Evolutionary conservation across 2,888 invertebrate species (phyloP), one percentile per base, ranked within the genome.

Genomic region (Galerucella calmariensis): DNA sequence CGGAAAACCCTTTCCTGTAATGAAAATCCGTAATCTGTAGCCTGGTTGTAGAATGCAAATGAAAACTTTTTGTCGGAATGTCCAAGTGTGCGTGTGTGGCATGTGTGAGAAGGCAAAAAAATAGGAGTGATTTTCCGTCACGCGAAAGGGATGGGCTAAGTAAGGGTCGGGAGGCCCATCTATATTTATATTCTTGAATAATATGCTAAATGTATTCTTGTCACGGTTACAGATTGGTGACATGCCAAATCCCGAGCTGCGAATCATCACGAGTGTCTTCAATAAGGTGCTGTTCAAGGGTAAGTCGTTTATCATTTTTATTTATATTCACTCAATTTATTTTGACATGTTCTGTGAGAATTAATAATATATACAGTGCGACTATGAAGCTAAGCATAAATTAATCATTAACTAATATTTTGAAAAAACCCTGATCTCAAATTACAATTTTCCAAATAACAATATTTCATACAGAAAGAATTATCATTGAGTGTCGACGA

Each of bases 231-330:
- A 97, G 95, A 94, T 96, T 84, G 95, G 96, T 69, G 95, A 96
- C 82, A 93, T 92, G 72, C 94, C 94, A 77, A 96, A 96, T 88
- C 92, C 94, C 53, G 96, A 97, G 86, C 89, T 97, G 80, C 91
- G 95, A 86, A 91, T 95, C 85, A 94, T 97, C 84, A 96, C 96
- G 68, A 95, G 93, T 87, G 94, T 94, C 78, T 96, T 97, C 88
- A 94, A 91, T 87, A 94, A 95, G 90, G 95, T 97, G 81, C 91
- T 92, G 82, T 94, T 92, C 86, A 92, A 95, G 90, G 96, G 97
- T 96, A 88, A 91, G 92, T 81, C 2, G 2, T 58, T 58, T 48
- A 53, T n/a, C 20, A 44, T 11, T 68, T 59, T 68, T 59, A 44
- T 27, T 44, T 58, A n/a, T 51, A 27, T 12, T 46, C 5, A 46